These are phyloP conservation scores for Triops longicaudatus DNA, from an alignment of 1,140 invertebrate genomes.

Conservation along the genomic window DNA sequence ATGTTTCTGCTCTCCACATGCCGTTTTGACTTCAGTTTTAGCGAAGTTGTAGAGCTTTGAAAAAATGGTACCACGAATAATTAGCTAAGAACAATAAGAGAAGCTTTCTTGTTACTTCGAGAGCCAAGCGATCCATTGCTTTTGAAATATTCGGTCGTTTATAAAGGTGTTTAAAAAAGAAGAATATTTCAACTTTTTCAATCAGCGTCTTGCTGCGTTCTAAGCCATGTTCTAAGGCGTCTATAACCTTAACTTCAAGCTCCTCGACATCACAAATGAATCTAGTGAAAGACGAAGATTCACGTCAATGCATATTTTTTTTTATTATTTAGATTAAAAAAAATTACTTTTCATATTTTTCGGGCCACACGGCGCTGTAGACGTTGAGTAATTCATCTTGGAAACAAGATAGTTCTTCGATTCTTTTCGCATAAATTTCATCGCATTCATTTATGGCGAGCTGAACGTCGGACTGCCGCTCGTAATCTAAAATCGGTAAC, in stretches of 20 bases:
- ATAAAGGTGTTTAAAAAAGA: constrained; percentile 23
- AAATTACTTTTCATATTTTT: constrained; percentile 1
- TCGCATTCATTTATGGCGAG: neutral
- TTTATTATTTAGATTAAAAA: neutral
- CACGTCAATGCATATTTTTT: neutral
- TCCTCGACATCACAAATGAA: neutral
- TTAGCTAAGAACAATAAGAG: neutral
- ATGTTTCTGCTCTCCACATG: constrained; percentile 19
- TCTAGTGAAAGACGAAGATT: neutral
- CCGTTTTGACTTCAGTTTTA: neutral
- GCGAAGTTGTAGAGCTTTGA: constrained; percentile 12
- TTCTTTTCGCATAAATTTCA: constrained; percentile 6
- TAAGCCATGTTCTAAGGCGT: constrained; percentile 14
- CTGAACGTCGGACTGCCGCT: constrained; percentile 9
- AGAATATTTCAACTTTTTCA: constrained; percentile 16
- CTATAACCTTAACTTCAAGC: constrained; percentile 10
- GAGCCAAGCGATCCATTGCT: constrained; percentile 1
- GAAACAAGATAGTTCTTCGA: neutral
- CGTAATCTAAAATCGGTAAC: neutral
- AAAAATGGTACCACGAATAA: neutral
- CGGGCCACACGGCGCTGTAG: neutral
- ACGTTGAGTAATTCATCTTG: neutral
- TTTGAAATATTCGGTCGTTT: neutral
- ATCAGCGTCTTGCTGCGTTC: neutral
- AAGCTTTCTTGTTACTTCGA: neutral